phyloP scores from a whole-genome alignment of 2,113 vertebrate genomes.

The Cinclus mexicanus region DNA sequence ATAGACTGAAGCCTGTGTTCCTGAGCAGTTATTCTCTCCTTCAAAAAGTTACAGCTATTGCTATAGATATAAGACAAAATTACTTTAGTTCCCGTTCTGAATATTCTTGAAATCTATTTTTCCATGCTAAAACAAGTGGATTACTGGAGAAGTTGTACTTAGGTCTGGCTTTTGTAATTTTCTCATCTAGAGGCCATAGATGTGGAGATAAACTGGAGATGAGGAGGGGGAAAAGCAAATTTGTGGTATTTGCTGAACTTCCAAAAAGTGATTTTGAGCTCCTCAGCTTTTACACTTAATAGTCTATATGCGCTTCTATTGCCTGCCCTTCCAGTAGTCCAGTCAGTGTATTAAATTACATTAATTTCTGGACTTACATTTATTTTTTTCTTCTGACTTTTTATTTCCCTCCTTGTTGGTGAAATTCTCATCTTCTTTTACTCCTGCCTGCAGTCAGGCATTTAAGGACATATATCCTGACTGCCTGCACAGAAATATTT shows the following conservation, averaged over 20 bases:
- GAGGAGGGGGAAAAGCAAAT: not conserved
- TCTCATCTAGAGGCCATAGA: not conserved
- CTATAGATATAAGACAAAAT: not conserved
- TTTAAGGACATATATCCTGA: not conserved
- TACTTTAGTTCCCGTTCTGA: not conserved
- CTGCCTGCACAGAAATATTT: not conserved
- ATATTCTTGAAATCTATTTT: not conserved
- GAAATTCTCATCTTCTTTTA: not conserved
- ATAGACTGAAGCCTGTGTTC: not conserved
- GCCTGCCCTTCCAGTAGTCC: not conserved
- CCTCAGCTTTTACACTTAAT: not conserved
- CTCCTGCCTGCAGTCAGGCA: not conserved
- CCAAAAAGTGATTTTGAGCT: not conserved
- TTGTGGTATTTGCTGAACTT: not conserved
- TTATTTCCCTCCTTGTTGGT: not conserved
- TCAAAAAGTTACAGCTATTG: not conserved
- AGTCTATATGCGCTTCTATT: not conserved
- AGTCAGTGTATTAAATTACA: not conserved
- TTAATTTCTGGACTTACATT: not conserved
- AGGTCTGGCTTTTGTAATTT: not conserved
- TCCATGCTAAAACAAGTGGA: not conserved
- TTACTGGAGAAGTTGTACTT: not conserved
- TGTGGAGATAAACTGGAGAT: not conserved
- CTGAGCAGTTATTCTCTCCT: not conserved
- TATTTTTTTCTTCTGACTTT: not conserved